Evolutionary conservation across 2,113 vertebrate species (phyloP), one percentile per base, ranked within the genome.

Genomic region (Buteo buteo): DNA sequence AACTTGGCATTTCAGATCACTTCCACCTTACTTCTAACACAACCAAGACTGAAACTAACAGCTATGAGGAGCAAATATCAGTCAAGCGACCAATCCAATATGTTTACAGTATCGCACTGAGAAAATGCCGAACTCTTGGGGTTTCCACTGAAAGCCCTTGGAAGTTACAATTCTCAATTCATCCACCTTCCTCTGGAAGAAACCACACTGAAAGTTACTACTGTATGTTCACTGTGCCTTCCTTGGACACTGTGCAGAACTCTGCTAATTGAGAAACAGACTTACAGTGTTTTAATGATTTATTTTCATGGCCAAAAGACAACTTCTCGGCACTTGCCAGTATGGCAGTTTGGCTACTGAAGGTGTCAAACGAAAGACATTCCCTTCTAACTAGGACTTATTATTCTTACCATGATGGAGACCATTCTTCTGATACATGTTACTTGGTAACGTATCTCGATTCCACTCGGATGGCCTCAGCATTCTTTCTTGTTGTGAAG

Each of bases 351-450:
- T 11, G 79, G 40, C 65, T 83, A 24, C 36, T 17, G 89, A 32
- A 18, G 65, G 38, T 16, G 47, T 55, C 40, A 58, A n/a, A 34
- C 0, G 1, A 71, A 36, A 66, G 54, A 52, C 24, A 42, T n/a
- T 29, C 25, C 65, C 18, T 31, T 57, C 40, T 40, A 91, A n/a
- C 13, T 38, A 38, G 15, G 47, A 45, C 70, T 54, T 54, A 54
- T 15, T 36, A 15, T 72, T 74, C 98, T 98, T 98, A 99, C 99
- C 99, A 16, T 99, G 98, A 70, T 99, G 99, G 90, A 99, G 98
- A 78, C 99, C 99, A 4, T 99, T 99, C 96, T 99, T 99, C 98
- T 99, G 99, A 95, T 99, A 99, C 98, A 99, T 98, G 94, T 99
- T 99, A 97, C 99, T 99, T 83, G 99, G 99, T 96, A 99, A 98